A percentile compares a stretch with the other conserved stretches of the same genome.
phyloP scores from a whole-genome alignment of 2,113 vertebrate species.

The Microcebus lehilahytsara region DNA sequence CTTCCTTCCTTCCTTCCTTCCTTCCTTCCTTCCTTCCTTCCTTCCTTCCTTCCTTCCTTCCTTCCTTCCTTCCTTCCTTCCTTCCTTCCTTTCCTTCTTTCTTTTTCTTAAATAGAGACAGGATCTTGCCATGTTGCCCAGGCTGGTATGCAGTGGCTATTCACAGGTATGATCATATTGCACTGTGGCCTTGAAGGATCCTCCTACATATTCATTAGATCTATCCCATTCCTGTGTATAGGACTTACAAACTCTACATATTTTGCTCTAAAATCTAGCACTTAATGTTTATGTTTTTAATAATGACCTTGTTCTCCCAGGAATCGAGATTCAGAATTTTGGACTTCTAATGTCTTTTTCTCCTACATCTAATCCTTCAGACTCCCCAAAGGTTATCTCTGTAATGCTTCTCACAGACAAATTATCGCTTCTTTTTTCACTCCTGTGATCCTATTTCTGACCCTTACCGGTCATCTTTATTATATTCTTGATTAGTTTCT shows the following conservation, averaged over 20 bases:
- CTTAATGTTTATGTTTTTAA: not conserved
- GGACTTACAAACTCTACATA: not conserved
- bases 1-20: no score
- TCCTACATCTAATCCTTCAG: not conserved
- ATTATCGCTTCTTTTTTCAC: not conserved
- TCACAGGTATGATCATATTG: no score
- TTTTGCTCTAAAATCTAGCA: not conserved
- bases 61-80: no score
- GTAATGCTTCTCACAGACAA: not conserved
- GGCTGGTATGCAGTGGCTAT: no score
- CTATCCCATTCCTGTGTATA: not conserved
- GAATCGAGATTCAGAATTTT: not conserved
- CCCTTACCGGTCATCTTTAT: not conserved
- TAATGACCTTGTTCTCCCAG: not conserved
- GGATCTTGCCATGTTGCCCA: no score
- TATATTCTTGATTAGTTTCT: not conserved
- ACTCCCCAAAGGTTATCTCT: not conserved
- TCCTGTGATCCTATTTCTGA: not conserved
- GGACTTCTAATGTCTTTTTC: not conserved
- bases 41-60: no score
- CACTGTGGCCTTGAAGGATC: no score
- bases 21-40: no score
- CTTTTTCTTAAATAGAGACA: no score
- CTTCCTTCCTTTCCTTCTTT: rapidly evolving
- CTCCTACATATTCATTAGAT: not conserved